phyloP scores from a whole-genome alignment of 2,113 vertebrate genomes.

The Pterophyllum scalare region DNA sequence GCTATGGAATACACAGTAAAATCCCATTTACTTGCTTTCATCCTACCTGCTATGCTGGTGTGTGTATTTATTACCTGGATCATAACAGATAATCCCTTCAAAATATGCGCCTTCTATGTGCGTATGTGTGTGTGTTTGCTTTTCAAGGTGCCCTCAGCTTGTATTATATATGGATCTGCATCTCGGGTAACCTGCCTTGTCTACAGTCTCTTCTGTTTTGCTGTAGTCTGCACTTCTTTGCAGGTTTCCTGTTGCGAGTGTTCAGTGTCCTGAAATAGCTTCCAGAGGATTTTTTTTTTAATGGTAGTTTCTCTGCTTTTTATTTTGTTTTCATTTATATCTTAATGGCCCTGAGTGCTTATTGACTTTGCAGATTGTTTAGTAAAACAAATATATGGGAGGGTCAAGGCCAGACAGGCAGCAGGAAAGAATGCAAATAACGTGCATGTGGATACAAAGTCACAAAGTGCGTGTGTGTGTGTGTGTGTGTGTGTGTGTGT shows the following conservation, averaged over 20 bases:
- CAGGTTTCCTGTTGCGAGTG: constrained; percentile 53
- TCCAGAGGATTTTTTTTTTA: neutral
- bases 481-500: neutral
- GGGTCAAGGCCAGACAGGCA: neutral
- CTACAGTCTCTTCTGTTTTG: constrained; percentile 38
- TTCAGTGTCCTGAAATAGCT: constrained; percentile 15
- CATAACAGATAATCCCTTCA: constrained; percentile 47
- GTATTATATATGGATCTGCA: constrained; percentile 52
- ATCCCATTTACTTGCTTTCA: constrained; percentile 26
- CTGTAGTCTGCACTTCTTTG: constrained; percentile 49
- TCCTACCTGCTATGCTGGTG: neutral
- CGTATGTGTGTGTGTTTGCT: neutral
- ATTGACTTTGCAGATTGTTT: neutral
- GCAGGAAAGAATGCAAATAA: constrained; percentile 1
- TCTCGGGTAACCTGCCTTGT: constrained; percentile 53
- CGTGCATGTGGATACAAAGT: neutral
- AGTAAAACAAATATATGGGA: neutral
- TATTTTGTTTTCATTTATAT: neutral
- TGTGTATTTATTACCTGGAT: constrained; percentile 39
- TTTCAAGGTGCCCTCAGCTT: constrained; percentile 71
- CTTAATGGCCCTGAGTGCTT: neutral
- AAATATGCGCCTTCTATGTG: constrained; percentile 13
- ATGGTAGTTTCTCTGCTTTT: neutral
- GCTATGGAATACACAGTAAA: constrained; percentile 27
- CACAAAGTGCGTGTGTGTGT: neutral